Percentiles rank a stretch among this genome's conserved stretches.
Conservation (phyloP, 1,140 invertebrate genomes). For the Neodiprion lecontei region DNA sequence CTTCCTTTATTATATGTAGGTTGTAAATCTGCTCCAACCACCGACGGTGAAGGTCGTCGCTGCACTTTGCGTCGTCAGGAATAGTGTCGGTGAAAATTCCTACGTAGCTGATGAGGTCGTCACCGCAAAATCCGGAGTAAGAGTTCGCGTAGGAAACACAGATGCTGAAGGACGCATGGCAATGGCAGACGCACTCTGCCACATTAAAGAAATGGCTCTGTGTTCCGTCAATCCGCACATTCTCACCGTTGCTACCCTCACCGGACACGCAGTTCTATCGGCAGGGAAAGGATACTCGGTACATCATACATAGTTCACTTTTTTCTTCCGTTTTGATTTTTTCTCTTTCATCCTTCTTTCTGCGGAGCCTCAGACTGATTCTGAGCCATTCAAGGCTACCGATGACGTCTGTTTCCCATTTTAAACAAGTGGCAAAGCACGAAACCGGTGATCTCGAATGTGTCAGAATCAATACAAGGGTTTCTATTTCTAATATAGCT, state of each 20-base stretch:
- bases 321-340: constrained; percentile 19
- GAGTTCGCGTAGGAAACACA: constrained; percentile 89
- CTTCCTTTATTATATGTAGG: constrained; percentile 50
- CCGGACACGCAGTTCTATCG: constrained; percentile 83
- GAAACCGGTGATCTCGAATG: no score
- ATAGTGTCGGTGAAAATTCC: constrained; percentile 88
- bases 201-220: constrained; percentile 74
- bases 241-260: constrained; percentile 94
- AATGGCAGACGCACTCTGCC: constrained; percentile 92
- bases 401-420: no score
- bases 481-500: no score
- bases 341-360: constrained; percentile 12
- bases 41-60: constrained; percentile 86
- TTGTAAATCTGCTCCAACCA: constrained; percentile 74
- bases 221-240: constrained; percentile 81
- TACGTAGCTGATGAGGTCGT: constrained; percentile 94
- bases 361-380: no score
- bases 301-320: constrained; percentile 52
- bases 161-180: constrained; percentile 96
- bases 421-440: no score
- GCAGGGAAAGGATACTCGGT: constrained; percentile 83
- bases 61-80: constrained; percentile 86
- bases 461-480: no score
- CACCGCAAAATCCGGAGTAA: constrained; percentile 83
- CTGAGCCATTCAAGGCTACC: no score